A percentile compares a stretch with the other conserved stretches of the same genome.
Conservation (phyloP, 1,140 invertebrate species). For the Apolygus lucorum region DNA sequence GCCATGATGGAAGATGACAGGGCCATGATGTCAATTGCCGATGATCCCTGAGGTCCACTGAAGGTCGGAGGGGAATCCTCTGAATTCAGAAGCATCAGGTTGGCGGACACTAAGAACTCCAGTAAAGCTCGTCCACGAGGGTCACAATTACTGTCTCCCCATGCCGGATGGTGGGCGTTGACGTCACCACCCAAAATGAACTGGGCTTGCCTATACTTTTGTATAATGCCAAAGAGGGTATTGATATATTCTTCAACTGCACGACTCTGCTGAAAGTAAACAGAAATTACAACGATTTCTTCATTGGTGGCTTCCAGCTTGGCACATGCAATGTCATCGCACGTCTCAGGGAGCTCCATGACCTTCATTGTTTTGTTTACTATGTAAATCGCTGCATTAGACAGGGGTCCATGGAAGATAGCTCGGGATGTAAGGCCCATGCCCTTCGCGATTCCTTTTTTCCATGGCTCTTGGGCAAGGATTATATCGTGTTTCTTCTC, state of each 20-base stretch:
- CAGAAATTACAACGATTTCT: not conserved
- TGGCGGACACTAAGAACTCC: not conserved
- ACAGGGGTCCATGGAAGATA: not conserved
- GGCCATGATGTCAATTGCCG: not conserved
- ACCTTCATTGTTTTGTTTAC: not conserved
- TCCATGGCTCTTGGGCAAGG: not conserved
- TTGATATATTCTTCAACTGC: not conserved
- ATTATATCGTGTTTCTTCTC: not conserved
- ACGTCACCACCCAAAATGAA: conserved; percentile 1
- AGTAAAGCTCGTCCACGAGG: not conserved
- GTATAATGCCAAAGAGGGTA: not conserved
- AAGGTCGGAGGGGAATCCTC: not conserved
- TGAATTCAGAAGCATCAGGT: not conserved
- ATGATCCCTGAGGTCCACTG: not conserved
- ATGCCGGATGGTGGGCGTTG: conserved; percentile 12
- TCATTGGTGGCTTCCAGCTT: not conserved
- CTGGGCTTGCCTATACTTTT: not conserved
- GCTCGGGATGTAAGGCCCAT: not conserved
- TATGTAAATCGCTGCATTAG: not conserved
- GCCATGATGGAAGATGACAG: not conserved
- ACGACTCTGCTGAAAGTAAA: not conserved
- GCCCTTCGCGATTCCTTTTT: not conserved
- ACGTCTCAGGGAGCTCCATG: not conserved
- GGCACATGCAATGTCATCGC: not conserved
- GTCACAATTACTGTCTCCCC: not conserved